Conservation (phyloP, 2,888 invertebrate genomes). For the Helleia helle region DNA sequence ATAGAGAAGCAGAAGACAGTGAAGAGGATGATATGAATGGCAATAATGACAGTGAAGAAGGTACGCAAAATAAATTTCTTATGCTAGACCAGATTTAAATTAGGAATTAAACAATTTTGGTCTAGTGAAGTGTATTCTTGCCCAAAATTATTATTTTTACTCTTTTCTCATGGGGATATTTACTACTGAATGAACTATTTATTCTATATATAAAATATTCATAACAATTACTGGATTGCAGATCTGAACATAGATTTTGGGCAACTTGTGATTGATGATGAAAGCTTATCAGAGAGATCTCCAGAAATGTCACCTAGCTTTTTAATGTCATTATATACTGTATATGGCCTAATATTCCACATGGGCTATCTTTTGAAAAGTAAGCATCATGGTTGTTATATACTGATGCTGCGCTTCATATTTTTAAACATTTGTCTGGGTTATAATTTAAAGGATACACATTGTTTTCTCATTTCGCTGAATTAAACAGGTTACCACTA, state of each 20-base stretch:
- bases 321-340: conserved; percentile 61
- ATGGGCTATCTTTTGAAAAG: conserved; percentile 63
- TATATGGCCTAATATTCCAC: conserved; percentile 67
- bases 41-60: conserved; percentile 82
- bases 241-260: conserved; percentile 64
- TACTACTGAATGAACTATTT: no score
- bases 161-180: no score
- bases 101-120: no score
- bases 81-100: conserved; percentile 12
- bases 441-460: no score
- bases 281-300: conserved; percentile 37
- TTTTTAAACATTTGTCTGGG: background rate
- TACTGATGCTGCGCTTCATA: conserved; percentile 26
- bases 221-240: conserved; percentile 43
- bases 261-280: conserved; percentile 53
- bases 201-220: no score
- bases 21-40: conserved; percentile 83
- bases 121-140: no score
- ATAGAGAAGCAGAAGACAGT: conserved; percentile 86
- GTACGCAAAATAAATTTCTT: conserved; percentile 61
- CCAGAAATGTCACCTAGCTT: conserved; percentile 47
- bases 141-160: no score
- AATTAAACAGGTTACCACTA: no score
- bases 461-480: no score
- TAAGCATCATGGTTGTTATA: conserved; percentile 54